Percentiles rank a stretch among this genome's conserved stretches.
Conservation (phyloP, 2,113 vertebrate species). For the Aythya baeri region DNA sequence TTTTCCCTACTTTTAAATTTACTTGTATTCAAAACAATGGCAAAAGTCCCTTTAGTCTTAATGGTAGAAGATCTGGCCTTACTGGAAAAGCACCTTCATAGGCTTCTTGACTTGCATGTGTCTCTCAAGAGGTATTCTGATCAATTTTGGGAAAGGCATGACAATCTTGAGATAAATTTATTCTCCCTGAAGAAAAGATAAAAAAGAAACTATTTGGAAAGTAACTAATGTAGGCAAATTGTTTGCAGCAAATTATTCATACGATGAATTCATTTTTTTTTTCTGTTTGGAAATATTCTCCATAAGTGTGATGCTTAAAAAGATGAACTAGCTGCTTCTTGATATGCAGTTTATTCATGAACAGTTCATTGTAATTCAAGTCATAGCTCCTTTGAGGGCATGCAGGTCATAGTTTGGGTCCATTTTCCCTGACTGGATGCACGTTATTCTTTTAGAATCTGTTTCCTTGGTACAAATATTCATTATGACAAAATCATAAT, state of each 20-base stretch:
- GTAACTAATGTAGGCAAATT: not conserved
- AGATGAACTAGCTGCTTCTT: not conserved
- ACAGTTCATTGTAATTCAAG: not conserved
- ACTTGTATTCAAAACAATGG: not conserved
- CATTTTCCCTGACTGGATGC: not conserved
- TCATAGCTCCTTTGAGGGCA: not conserved
- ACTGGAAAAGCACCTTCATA: not conserved
- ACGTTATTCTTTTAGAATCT: not conserved
- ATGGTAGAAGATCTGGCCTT: not conserved
- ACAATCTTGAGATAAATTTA: not conserved
- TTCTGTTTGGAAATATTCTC: not conserved
- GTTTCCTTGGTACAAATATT: not conserved
- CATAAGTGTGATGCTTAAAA: not conserved
- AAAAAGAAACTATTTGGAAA: not conserved
- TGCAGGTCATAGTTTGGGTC: not conserved
- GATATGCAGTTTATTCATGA: not conserved
- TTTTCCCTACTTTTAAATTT: not conserved
- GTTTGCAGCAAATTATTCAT: not conserved
- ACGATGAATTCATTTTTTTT: accelerated
- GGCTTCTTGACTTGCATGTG: not conserved
- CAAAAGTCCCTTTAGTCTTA: not conserved
- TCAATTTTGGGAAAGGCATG: not conserved
- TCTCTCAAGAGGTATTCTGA: not conserved
- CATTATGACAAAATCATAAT: not conserved
- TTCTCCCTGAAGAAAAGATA: not conserved